Evolutionary conservation across 2,113 vertebrate genomes (phyloP).

Genomic region (Plecturocebus donacophilus): DNA sequence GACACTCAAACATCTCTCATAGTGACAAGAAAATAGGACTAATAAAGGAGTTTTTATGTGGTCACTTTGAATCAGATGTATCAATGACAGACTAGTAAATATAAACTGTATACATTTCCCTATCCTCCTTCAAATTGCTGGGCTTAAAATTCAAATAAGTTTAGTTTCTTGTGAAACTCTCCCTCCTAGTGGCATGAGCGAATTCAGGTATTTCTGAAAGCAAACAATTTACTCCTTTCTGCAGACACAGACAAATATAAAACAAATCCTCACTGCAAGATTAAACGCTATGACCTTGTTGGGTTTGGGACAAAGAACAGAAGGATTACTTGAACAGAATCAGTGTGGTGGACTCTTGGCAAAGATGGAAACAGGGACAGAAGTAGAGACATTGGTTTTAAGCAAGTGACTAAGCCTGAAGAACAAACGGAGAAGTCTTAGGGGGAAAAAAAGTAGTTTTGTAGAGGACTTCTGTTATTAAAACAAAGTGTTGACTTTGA

Average conservation of each 20-base stretch:
- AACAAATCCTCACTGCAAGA: neutral
- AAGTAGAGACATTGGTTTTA: neutral
- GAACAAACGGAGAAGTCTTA: neutral
- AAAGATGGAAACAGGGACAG: neutral
- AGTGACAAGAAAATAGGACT: neutral
- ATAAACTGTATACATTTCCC: neutral
- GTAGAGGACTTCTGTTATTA: neutral
- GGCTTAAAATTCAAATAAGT: constrained; percentile 1
- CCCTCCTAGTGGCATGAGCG: neutral
- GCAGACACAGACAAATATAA: neutral
- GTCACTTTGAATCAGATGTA: neutral
- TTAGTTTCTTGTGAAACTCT: constrained; percentile 45
- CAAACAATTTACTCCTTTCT: constrained; percentile 17
- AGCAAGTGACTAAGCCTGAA: neutral
- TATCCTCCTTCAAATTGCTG: neutral
- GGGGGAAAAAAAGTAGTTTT: neutral
- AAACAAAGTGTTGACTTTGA: neutral
- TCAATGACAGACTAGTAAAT: neutral
- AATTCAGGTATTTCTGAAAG: constrained; percentile 4
- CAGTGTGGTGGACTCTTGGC: neutral
- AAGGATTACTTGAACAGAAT: neutral
- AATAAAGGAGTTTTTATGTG: neutral
- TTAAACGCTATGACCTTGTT: neutral
- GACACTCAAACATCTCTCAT: neutral
- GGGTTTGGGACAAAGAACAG: neutral